These are phyloP conservation scores for Phortica magna DNA, from an alignment of 2,888 invertebrate species.

Conservation along the genomic window DNA sequence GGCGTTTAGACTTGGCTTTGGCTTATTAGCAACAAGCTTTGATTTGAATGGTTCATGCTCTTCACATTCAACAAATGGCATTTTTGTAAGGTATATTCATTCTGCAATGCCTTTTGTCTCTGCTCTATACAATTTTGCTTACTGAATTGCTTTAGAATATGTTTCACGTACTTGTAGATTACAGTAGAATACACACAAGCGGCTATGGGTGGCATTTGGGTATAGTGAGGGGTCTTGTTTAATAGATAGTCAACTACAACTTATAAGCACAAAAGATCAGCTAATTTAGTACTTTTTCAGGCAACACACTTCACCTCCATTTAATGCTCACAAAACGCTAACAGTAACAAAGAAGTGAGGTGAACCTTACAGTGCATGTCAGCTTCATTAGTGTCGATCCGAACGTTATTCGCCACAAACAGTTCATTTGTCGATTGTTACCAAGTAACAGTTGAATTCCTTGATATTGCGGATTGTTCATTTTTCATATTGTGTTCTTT, in stretches of 20 bases:
- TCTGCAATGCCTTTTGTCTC: no score
- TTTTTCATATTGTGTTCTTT: neutral
- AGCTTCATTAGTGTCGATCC: neutral
- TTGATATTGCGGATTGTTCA: neutral
- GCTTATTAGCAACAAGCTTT: slow-evolving; percentile 67
- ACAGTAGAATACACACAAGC: no score
- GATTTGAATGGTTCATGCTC: slow-evolving; percentile 24
- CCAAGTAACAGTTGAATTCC: slow-evolving; percentile 8
- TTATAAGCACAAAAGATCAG: no score
- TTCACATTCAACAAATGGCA: neutral
- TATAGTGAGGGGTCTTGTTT: no score
- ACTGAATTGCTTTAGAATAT: no score
- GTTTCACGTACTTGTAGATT: no score
- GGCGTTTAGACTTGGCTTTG: slow-evolving; percentile 21
- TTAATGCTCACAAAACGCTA: neutral
- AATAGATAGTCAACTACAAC: no score
- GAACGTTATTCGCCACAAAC: neutral
- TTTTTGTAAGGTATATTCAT: neutral
- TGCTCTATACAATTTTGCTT: no score
- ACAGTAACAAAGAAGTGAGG: neutral
- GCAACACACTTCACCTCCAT: no score
- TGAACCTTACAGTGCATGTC: neutral
- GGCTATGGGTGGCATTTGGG: no score
- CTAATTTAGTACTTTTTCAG: no score
- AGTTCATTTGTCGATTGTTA: neutral